Base-by-base conservation (phyloP, 2,888 invertebrate genomes). In the Unio delphinus region DNA sequence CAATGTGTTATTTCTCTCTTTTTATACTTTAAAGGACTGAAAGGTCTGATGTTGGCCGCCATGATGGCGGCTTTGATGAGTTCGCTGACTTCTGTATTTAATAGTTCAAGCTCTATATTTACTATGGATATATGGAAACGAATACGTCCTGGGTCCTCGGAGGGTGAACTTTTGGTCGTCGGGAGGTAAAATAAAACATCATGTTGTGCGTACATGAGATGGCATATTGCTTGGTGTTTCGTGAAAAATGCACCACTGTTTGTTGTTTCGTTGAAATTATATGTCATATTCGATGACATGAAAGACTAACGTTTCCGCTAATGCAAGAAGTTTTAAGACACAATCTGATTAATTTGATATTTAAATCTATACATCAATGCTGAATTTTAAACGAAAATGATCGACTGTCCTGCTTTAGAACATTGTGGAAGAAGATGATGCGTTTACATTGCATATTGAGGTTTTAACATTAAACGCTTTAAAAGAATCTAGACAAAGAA, bases 51-150 rank as follows among this genome's bases (percentile, higher is more conserved):
- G 90, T 79, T 92, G 75, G 91, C 92, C 17, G 91, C 92, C 17
- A 92, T 92, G 92, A 87, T 92, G 86, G 91, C 92, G 15, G 92
- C 92, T 2, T 83, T 92, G 28, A 92, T 92, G 91, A 90, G 90
- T 69, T 91, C 91, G 11, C 84, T 92, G 28, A 91, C 92, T 6
- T 92, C 92, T 15, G 91, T 92, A 57, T 92, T 92, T 83, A 92
- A 92, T 84, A 91, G 91, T 67, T 89, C 90, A 59, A 90, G 90
- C 65, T 92, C 91, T 4, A 88, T 92, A 70, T 92, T 92, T 83
- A 92, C 92, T 11, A 90, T 92, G 82, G 92, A 92, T 80, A 90
- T 92, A 74, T 92, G 91, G 88, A 80, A 81, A 55, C 67, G 84
- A 28, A 63, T 88, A 26, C 69, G 88, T 55, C 82, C 84, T 8